These are phyloP conservation scores for Reticulitermes speratus DNA, from an alignment of 1,140 invertebrate species.

Conservation along the genomic window DNA sequence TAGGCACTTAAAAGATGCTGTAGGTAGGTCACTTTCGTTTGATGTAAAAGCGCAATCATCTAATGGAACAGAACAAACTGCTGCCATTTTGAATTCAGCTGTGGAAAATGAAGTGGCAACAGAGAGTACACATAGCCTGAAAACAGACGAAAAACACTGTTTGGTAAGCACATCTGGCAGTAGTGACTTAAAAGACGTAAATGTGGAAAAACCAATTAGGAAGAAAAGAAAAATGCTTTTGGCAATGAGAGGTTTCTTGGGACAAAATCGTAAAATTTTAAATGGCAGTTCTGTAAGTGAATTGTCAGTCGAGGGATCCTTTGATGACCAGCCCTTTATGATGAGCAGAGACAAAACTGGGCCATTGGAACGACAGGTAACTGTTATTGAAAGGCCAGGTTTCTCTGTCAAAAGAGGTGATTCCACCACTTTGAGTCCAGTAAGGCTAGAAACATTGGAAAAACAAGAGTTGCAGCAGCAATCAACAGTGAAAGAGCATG, in stretches of 20 bases:
- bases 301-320: constrained; percentile 35
- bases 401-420: not conserved
- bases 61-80: not conserved
- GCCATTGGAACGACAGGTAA: constrained; percentile 21
- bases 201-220: constrained; percentile 30
- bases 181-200: not conserved
- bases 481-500: not conserved
- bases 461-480: not conserved
- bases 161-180: not conserved
- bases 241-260: constrained; percentile 27
- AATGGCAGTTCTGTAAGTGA: constrained; percentile 21
- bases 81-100: not conserved
- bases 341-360: constrained; percentile 36
- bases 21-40: constrained; percentile 13
- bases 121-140: not conserved
- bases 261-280: not conserved
- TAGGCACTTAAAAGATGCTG: not conserved
- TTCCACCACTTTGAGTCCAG: not conserved
- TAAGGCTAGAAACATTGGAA: not conserved
- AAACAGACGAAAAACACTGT: not conserved
- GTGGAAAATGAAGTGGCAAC: no score
- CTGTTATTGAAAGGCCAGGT: constrained; percentile 27
- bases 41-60: constrained; percentile 21
- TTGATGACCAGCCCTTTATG: constrained; percentile 41
- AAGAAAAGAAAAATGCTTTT: constrained; percentile 33